Base-by-base conservation (phyloP, 2,888 invertebrate species). In the Scaptodrosophila latifasciaeformis region DNA sequence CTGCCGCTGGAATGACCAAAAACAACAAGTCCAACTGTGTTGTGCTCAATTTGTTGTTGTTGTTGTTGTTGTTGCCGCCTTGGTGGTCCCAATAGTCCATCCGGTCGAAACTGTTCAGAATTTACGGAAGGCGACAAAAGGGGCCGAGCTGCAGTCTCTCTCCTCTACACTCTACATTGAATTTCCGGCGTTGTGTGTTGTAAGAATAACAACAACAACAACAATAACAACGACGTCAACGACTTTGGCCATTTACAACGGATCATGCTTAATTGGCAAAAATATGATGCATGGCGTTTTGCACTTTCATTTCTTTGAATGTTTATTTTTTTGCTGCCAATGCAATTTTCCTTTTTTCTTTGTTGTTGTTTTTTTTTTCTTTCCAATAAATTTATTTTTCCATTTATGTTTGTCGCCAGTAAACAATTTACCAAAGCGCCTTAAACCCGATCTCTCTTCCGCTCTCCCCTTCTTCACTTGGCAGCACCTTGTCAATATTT, bases 51-150 rank as follows among this genome's bases (percentile, higher is more conserved):
- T 62, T 31, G n/a, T 31, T 19, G 2, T 46, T 10, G 5, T 31
- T 24, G 27, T 52, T 43, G 37, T 27, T 43, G 31, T 67, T 67
- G 59, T 58, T 72, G 74, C 65, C 62, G 65, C 78, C 65, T 76
- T 72, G 80, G 75, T 75, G 75, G 75, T 75, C 80, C 60, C 80
- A 75, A 77, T 75, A 77, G 78, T 65, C 75, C 75, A 75, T 75
- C 75, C 75, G 75, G 75, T 80, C 60, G 51, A n/a, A 51, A 56
- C 54, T 44, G 49, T 42, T n/a, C 47, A 13, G 6, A n/a, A n/a
- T n/a, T n/a, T n/a, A n/a, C 4, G 13, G 39, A 49, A 27, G 42
- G 9, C 50, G 19, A 29, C 42, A 57, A 59, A 75, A 79, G 80
- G 72, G 80, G 80, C 66, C 72, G 76, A 72, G 72, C 72, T 65